phyloP scores from a whole-genome alignment of 2,113 vertebrate genomes.

The Podarcis muralis region DNA sequence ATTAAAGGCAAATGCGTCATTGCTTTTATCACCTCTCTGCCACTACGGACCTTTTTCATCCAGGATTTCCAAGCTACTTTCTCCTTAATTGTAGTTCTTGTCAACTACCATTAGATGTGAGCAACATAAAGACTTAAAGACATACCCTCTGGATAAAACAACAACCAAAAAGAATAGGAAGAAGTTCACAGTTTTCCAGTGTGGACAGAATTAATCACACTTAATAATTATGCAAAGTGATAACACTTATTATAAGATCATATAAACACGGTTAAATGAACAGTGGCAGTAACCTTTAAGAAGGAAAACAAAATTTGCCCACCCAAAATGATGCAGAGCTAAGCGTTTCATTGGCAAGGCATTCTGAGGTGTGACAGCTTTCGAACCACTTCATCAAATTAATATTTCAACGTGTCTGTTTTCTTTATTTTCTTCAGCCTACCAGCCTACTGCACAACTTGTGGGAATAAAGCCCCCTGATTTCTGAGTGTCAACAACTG shows the following conservation, averaged over 20 bases:
- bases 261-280: constrained; percentile 70
- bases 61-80: constrained; percentile 41
- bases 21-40: constrained; percentile 23
- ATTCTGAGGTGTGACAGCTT: constrained; percentile 23
- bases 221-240: constrained; percentile 75
- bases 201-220: constrained; percentile 71
- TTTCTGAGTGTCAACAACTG: neutral
- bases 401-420: constrained; percentile 51
- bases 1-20: neutral
- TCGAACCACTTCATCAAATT: constrained; percentile 33
- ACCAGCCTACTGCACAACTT: neutral
- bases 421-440: constrained; percentile 19
- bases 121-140: constrained; percentile 72
- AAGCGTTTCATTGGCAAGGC: constrained; percentile 36
- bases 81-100: constrained; percentile 54
- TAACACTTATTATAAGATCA: constrained; percentile 71
- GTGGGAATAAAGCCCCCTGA: constrained; percentile 9
- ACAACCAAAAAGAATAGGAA: constrained; percentile 51
- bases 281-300: constrained; percentile 71
- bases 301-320: constrained; percentile 60
- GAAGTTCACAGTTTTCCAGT: constrained; percentile 66
- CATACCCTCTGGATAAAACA: constrained; percentile 65
- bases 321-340: constrained; percentile 57
- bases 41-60: constrained; percentile 15
- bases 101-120: constrained; percentile 66